Base-by-base conservation (phyloP, 2,113 vertebrate species). In the Formicarius rufipectus region DNA sequence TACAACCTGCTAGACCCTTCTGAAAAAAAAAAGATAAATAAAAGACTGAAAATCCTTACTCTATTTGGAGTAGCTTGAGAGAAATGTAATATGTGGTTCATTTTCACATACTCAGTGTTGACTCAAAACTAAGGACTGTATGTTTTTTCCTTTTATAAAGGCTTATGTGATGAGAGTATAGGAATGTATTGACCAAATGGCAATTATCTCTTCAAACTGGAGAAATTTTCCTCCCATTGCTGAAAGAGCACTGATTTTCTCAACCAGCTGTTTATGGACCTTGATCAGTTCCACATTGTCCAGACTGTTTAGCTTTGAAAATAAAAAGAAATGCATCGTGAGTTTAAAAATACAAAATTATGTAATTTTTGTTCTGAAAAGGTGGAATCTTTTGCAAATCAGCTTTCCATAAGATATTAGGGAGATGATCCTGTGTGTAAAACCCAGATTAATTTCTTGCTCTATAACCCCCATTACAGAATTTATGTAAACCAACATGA, bases 261-360 rank as follows among this genome's bases (percentile, higher is more conserved):
- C 99, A 14, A 95, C 85, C 82, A 99, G 97, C 91, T 99, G 98
- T 86, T 99, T 99, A 96, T 98, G 98, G 60, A 99, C 96, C 60
- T 98, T 98, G 96, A 99, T 99, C 98, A 99, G 97, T 89, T 98
- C 97, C 96, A 99, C 97, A 63, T 98, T 99, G 82, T 98, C 98
- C 69, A 93, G 97, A 95, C 99, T 98, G 10, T 98, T 98, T 33
- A 98, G 97, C 97, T 98, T 99, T 96, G 58, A 93, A 93, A 93
- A 79, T 66, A 75, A 60, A 76, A 93, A 94, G 6, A 95, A 94
- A 84, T n/a, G 7, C 8, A 90, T 71, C 7, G 67, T 67, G 35
- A 97, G 42, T 59, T 49, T 63, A 68, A 92, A n/a, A 58, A 69
- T 55, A 55, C 19, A 87, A 85, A 72, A 64, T 31, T 62, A 80